Evolutionary conservation across 2,797 vertebrate species (phyloP).

Genomic region (Poecilia velifera): DNA sequence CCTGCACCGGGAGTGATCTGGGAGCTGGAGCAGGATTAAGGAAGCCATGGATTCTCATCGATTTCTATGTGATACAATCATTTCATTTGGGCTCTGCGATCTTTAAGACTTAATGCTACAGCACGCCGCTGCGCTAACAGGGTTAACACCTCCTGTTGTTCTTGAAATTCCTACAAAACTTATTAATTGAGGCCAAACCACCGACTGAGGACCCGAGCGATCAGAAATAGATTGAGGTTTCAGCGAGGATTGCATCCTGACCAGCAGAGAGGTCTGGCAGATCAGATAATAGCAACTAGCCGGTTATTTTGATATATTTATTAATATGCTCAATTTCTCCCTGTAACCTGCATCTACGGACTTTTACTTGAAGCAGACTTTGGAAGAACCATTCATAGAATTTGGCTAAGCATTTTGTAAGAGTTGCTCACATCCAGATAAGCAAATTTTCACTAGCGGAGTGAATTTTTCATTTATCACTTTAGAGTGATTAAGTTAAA

Average conservation of each 20-base stretch:
- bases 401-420: too few relatives aligned
- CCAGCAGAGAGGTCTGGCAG: conserved; percentile 40
- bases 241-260: conserved; percentile 55
- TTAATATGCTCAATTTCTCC: conserved; percentile 62
- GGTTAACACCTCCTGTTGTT: conserved; percentile 80
- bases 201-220: conserved; percentile 59
- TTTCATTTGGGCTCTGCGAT: conserved; percentile 82
- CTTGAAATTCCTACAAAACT: conserved; percentile 72
- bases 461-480: conserved; percentile 19
- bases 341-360: conserved; percentile 47
- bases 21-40: conserved; percentile 80
- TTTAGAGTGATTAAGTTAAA: too few relatives aligned
- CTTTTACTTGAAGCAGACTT: background rate
- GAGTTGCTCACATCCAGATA: too few relatives aligned
- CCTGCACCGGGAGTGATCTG: conserved; percentile 78
- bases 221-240: conserved; percentile 67
- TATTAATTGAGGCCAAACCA: conserved; percentile 78
- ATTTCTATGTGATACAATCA: conserved; percentile 88
- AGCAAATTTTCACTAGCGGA: too few relatives aligned
- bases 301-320: conserved; percentile 75
- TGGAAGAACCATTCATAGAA: too few relatives aligned
- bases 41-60: conserved; percentile 83
- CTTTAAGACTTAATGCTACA: conserved; percentile 66
- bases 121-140: conserved; percentile 69
- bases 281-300: conserved; percentile 60